Base-by-base conservation (phyloP, 2,888 invertebrate genomes). In the Hyles lineata region DNA sequence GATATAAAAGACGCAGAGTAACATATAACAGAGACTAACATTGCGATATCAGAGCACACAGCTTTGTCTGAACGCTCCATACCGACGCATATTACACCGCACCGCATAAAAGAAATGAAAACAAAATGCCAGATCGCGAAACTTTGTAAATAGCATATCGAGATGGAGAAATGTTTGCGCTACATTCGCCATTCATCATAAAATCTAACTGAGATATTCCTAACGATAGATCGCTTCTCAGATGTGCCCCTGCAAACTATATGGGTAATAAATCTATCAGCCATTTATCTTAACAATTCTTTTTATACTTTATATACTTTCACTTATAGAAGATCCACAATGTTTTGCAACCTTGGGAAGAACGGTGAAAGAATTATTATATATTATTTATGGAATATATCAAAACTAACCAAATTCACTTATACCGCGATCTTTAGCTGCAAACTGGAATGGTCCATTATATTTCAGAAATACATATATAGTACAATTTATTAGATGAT, bases 101-200 rank as follows among this genome's bases (percentile, higher is more conserved):
- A 21, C 21, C 63, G 35, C 35, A 43, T 43, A 43, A 63, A 63
- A 21, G 63, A 62, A 63, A 63, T 63, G 43, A 21, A 63, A 43
- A 63, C 63, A 63, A 35, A n/a, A 63, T 63, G 43, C 15, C 21
- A 63, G 21, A 63, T 43, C n/a, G 43, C 63, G n/a, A 63, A 63
- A 43, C 63, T 43, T 63, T 43, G 35, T 43, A 63, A 61, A 61
- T 61, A 61, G 21, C 23, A 25, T 43, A 63, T 43, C 43, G 63
- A 63, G 43, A 43, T 21, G 43, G 15, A 43, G 35, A 63, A 70
- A 59, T 60, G 59, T 70, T 59, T 59, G 58, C 70, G 17, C 35
- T 35, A 43, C 23, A 11, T 60, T 21, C 17, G 35, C 32, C 17
- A 70, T 59, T 70, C 59, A 19, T 70, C 59, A 35, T 70, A 70